Conservation (phyloP, 2,797 vertebrate genomes). For the Darevskia mixta region DNA sequence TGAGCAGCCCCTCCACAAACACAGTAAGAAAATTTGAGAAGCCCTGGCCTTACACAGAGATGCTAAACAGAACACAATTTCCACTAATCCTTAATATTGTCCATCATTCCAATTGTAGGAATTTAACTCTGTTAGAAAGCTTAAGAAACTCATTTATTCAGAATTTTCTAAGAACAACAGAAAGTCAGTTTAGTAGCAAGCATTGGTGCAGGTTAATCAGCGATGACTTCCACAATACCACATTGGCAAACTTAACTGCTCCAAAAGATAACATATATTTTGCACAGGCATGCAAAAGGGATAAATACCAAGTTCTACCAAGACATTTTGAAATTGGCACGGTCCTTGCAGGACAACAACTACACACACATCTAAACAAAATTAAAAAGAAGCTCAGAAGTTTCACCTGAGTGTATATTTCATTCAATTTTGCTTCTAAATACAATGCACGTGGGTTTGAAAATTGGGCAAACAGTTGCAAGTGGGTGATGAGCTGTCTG, state of each 20-base stretch:
- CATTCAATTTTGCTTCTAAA: conserved; percentile 87
- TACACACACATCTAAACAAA: not conserved
- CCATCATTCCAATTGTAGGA: not conserved
- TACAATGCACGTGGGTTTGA: conserved; percentile 92
- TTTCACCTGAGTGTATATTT: conserved; percentile 92
- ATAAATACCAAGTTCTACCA: not conserved
- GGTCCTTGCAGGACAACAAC: not conserved
- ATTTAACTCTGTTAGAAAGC: not conserved
- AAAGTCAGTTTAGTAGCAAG: not conserved
- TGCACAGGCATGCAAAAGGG: not conserved
- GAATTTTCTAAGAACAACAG: too few species aligned
- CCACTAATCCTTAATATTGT: not conserved
- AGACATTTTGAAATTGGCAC: not conserved
- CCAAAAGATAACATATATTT: not conserved
- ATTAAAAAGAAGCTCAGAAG: conserved; percentile 5
- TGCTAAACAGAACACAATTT: not conserved
- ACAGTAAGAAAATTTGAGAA: not conserved
- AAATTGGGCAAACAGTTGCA: conserved; percentile 95
- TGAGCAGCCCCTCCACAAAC: not conserved
- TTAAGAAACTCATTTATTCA: not conserved
- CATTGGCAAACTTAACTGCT: not conserved
- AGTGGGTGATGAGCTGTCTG: conserved; percentile 91
- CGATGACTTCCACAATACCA: not conserved
- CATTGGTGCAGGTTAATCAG: not conserved
- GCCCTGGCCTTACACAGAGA: not conserved